phyloP scores from a whole-genome alignment of 2,888 invertebrate species.

The Syrphus vitripennis region DNA sequence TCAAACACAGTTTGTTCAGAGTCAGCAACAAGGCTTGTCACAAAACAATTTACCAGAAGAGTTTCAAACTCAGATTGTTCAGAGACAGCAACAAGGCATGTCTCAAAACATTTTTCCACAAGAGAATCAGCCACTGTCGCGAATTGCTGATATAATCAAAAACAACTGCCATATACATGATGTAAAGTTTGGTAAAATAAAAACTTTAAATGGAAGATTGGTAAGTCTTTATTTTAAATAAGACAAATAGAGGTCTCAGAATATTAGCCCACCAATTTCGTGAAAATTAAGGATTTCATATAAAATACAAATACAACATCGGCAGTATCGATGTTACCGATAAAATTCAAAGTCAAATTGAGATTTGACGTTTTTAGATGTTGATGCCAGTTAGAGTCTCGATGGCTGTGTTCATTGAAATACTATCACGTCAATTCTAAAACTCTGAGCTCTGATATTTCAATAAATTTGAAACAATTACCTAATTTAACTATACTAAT shows the following conservation, averaged over 20 bases:
- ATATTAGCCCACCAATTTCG: too few species aligned
- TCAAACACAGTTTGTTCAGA: not conserved
- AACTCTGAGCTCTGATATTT: too few species aligned
- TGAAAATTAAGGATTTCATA: too few species aligned
- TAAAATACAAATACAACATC: too few species aligned
- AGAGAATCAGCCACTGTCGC: not conserved
- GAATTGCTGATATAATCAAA: not conserved
- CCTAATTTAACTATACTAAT: too few species aligned
- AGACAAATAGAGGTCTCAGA: not conserved
- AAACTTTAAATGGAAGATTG: not conserved
- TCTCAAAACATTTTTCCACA: not conserved
- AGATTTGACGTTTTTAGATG: too few species aligned
- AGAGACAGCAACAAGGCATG: not conserved
- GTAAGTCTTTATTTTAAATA: not conserved
- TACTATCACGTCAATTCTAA: too few species aligned
- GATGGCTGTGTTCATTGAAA: too few species aligned
- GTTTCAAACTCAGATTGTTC: not conserved
- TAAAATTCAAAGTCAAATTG: too few species aligned
- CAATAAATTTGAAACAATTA: too few species aligned
- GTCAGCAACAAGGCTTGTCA: not conserved
- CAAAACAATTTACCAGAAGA: not conserved
- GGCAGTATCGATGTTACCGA: too few species aligned
- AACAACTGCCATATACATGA: not conserved
- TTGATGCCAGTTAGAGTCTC: too few species aligned
- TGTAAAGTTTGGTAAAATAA: not conserved